phyloP scores from a whole-genome alignment of 2,113 vertebrate species.

The Elgaria multicarinata region DNA sequence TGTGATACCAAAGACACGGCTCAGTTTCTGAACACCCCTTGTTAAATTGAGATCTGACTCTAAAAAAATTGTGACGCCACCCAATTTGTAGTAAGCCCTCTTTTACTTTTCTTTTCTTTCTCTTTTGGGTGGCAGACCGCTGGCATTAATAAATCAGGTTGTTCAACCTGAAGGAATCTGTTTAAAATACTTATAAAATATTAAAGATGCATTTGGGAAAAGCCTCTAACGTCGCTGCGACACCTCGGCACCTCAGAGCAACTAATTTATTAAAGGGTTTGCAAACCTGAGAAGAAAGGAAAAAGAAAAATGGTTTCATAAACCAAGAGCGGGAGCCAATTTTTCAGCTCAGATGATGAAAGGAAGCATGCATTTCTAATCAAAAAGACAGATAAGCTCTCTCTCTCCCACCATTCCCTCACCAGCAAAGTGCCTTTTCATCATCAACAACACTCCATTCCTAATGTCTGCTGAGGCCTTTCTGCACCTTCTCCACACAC shows the following conservation, averaged over 20 bases:
- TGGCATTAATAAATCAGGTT: conserved; percentile 81
- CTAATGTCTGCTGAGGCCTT: conserved; percentile 83
- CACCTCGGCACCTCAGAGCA: conserved; percentile 83
- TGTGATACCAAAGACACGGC: conserved; percentile 60
- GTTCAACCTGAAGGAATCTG: conserved; percentile 84
- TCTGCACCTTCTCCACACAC: conserved; percentile 80
- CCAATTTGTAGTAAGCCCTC: conserved; percentile 76
- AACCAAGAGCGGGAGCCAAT: conserved; percentile 85
- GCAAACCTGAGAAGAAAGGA: conserved; percentile 84
- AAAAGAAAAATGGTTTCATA: conserved; percentile 87
- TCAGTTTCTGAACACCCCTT: conserved; percentile 66
- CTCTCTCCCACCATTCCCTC: conserved; percentile 82
- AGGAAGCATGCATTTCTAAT: conserved; percentile 88
- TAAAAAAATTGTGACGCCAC: conserved; percentile 75
- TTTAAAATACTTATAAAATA: conserved; percentile 88
- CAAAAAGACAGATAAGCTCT: conserved; percentile 87
- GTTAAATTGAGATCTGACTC: conserved; percentile 72
- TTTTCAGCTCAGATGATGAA: conserved; percentile 86
- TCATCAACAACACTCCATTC: conserved; percentile 86
- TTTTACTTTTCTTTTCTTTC: conserved; percentile 31
- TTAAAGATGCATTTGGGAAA: conserved; percentile 86
- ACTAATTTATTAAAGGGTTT: conserved; percentile 88
- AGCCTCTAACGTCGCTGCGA: conserved; percentile 85
- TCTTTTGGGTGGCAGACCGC: conserved; percentile 59
- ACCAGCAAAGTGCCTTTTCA: conserved; percentile 85